phyloP scores from a whole-genome alignment of 37 sponge, comb jelly and placozoan genomes.

The Cladorhizidae sp. region DNA sequence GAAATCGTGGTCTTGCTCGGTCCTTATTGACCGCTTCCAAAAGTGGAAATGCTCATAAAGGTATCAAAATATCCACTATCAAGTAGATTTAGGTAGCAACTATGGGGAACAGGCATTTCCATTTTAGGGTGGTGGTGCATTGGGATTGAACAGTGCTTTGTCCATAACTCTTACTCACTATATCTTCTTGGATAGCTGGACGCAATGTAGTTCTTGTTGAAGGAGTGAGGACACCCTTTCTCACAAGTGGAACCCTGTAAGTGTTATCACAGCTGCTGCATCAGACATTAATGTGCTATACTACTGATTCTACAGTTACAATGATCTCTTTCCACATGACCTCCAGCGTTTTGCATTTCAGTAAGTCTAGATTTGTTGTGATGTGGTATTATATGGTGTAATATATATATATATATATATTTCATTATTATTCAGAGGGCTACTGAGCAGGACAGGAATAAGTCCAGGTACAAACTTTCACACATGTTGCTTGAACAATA shows the following conservation, averaged over 20 bases:
- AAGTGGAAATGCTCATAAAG: not conserved
- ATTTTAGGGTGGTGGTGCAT: too few relatives aligned
- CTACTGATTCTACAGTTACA: slow-evolving; percentile 58
- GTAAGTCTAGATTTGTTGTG: slow-evolving; percentile 13
- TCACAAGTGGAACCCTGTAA: slow-evolving; percentile 82
- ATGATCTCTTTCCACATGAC: slow-evolving; percentile 88
- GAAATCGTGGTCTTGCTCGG: not conserved
- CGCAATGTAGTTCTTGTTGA: slow-evolving; percentile 93
- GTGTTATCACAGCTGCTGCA: not conserved
- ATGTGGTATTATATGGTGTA: not conserved
- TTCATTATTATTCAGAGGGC: slow-evolving; percentile 13
- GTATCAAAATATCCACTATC: not conserved
- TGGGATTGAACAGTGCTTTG: too few relatives aligned
- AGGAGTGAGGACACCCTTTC: slow-evolving; percentile 96
- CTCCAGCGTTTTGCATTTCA: slow-evolving; percentile 83
- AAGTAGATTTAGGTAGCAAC: not conserved
- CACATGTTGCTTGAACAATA: too few relatives aligned
- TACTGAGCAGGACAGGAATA: slow-evolving; percentile 36
- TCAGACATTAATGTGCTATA: not conserved
- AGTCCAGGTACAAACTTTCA: slow-evolving; percentile 12
- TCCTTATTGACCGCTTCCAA: not conserved
- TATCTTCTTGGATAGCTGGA: not conserved
- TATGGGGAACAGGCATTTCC: not conserved
- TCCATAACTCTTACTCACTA: not conserved
- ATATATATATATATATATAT: not conserved